These are phyloP conservation scores for Asarcornis scutulata DNA, from an alignment of 2,113 vertebrate species.

Conservation along the genomic window DNA sequence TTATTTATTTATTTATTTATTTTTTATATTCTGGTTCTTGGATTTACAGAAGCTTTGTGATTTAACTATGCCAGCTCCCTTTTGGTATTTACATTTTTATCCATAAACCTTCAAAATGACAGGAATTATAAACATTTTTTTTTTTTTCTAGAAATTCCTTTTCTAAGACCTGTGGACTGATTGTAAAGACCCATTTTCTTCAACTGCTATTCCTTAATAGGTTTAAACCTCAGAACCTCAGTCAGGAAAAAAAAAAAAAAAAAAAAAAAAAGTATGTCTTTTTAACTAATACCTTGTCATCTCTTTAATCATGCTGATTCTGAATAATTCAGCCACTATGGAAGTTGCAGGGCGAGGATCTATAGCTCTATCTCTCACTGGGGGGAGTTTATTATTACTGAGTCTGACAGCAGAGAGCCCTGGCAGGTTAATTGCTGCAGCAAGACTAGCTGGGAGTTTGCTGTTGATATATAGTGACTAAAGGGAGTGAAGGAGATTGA, in stretches of 20 bases:
- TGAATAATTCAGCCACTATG: constrained; percentile 81
- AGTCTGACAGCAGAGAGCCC: constrained; percentile 77
- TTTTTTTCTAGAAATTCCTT: constrained; percentile 31
- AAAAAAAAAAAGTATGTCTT: constrained; percentile 56
- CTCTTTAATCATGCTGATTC: constrained; percentile 81
- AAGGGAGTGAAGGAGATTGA: constrained; percentile 80
- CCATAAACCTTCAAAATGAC: constrained; percentile 57
- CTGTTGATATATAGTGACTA: constrained; percentile 78
- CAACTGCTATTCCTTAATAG: constrained; percentile 65
- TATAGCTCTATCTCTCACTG: constrained; percentile 74
- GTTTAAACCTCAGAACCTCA: constrained; percentile 72
- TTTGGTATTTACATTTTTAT: constrained; percentile 50
- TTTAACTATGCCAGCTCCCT: constrained; percentile 22
- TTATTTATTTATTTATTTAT: background rate
- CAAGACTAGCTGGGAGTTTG: constrained; percentile 78
- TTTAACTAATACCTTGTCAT: constrained; percentile 80
- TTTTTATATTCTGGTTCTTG: background rate
- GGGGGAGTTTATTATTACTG: constrained; percentile 77
- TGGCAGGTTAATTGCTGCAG: constrained; percentile 84
- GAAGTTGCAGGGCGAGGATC: constrained; percentile 73
- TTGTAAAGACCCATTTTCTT: constrained; percentile 10
- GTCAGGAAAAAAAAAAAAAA: background rate
- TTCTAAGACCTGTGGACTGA: constrained; percentile 11
- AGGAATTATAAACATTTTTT: constrained; percentile 53
- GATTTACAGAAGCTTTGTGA: constrained; percentile 29